These are phyloP conservation scores for Philantomba maxwellii DNA, from an alignment of 2,113 vertebrate genomes.

Conservation along the genomic window DNA sequence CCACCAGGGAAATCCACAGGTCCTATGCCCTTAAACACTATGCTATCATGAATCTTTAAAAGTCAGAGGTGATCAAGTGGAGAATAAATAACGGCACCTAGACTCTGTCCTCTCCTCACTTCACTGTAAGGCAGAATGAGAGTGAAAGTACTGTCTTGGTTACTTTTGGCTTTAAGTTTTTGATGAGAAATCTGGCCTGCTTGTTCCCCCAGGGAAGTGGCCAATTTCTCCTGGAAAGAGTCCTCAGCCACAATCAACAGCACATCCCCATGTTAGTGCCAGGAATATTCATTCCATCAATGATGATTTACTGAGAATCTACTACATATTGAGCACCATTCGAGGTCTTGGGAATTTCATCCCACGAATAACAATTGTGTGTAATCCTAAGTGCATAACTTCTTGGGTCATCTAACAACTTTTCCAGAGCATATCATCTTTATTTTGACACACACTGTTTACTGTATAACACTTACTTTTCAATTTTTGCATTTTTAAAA, in stretches of 20 bases:
- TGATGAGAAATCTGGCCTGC: not conserved
- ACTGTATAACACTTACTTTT: not conserved
- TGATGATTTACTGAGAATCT: not conserved
- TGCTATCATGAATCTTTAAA: not conserved
- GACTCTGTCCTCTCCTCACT: not conserved
- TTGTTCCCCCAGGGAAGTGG: not conserved
- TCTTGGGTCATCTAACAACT: not conserved
- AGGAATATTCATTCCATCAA: not conserved
- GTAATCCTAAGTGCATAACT: not conserved
- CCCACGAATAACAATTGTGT: not conserved
- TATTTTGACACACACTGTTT: not conserved
- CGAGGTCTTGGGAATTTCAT: not conserved
- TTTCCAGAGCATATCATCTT: not conserved
- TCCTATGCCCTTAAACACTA: not conserved
- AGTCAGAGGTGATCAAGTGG: not conserved
- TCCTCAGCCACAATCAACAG: not conserved
- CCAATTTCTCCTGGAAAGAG: not conserved
- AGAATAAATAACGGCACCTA: not conserved
- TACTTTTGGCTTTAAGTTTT: not conserved
- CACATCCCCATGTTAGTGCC: not conserved
- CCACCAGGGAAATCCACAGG: not conserved
- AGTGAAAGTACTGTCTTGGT: not conserved
- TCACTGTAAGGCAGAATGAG: not conserved
- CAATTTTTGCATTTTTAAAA: not conserved
- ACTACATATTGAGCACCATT: not conserved